Evolutionary conservation across 1,140 invertebrate species (phyloP).

Genomic region (Chironomus striatipennis): DNA sequence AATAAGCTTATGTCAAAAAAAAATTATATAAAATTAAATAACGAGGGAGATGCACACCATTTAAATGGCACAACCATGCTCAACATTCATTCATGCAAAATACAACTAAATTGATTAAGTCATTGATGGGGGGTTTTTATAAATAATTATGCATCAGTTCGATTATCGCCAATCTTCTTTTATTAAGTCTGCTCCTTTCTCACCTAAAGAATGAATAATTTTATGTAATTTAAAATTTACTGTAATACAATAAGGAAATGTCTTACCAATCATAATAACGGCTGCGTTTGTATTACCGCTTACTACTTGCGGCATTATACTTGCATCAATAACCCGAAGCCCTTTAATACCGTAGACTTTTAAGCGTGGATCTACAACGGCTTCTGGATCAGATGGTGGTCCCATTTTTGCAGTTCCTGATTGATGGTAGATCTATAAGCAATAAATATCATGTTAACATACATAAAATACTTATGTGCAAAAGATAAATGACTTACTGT

Average conservation of each 20-base stretch:
- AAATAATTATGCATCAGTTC: slow-evolving; percentile 9
- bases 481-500: slow-evolving; percentile 74
- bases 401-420: slow-evolving; percentile 73
- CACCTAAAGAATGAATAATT: slow-evolving; percentile 40
- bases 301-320: slow-evolving; percentile 79
- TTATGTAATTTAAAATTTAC: too few relatives aligned
- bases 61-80: slow-evolving; percentile 20
- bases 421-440: slow-evolving; percentile 35
- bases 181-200: slow-evolving; percentile 75
- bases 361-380: slow-evolving; percentile 73
- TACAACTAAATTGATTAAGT: background rate
- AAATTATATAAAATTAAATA: background rate
- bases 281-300: slow-evolving; percentile 79
- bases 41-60: background rate
- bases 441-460: background rate
- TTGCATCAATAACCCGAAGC: slow-evolving; percentile 76
- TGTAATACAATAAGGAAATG: too few relatives aligned
- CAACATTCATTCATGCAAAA: slow-evolving; percentile 16
- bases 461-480: slow-evolving; percentile 56
- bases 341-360: slow-evolving; percentile 67
- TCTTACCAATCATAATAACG: slow-evolving; percentile 61
- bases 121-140: background rate
- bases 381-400: slow-evolving; percentile 56
- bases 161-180: slow-evolving; percentile 57
- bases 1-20: too few relatives aligned